Evolutionary conservation across 2,888 invertebrate genomes (phyloP), one percentile per base, ranked within the genome.

Genomic region (Marronus borbonicus): DNA sequence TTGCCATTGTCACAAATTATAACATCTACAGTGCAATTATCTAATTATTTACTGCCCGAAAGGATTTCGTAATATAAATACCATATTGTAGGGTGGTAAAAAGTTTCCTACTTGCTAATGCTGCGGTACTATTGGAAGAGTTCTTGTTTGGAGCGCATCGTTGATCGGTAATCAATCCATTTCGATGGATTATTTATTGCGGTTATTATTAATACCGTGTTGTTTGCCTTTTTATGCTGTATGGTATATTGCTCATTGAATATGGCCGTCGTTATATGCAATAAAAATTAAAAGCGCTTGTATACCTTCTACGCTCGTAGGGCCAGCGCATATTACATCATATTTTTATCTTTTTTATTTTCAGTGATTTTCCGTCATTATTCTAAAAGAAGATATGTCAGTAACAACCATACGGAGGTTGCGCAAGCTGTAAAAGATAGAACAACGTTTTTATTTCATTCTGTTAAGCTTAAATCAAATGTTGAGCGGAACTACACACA

Each of bases 1-100:
- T 84, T 83, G 85, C 83, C 84, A 82, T 83, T 85, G 86, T 85
- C 86, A 85, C 86, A 86, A 86, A 85, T 85, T 85, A 85, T 82
- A 80, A 69, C 76, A 69, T 78, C 77, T 74, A 78, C 77, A 60
- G 72, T 78, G 79, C 81, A 81, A 81, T 82, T 82, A 81, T 80
- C 76, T 62, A 62, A 62, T 62, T 80, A 80, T 81, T 81, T 81
- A 80, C 80, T 81, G 79, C 79, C 79, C 76, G 77, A 68, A 77
- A 79, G 75, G 49, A 62, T 62, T 62, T 31, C 62, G 62, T 62
- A 68, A 50, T 68, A 68, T 68, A 68, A 68, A 68, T 68, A 50
- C 68, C 52, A 12, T 60, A 39, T 72, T 55, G 39, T 52, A 72
- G 28, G 17, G 52, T 8, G 20, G 4, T 20, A 44, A 66, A 66